phyloP scores from a whole-genome alignment of 2,797 vertebrate genomes.

The Poecilia picta region DNA sequence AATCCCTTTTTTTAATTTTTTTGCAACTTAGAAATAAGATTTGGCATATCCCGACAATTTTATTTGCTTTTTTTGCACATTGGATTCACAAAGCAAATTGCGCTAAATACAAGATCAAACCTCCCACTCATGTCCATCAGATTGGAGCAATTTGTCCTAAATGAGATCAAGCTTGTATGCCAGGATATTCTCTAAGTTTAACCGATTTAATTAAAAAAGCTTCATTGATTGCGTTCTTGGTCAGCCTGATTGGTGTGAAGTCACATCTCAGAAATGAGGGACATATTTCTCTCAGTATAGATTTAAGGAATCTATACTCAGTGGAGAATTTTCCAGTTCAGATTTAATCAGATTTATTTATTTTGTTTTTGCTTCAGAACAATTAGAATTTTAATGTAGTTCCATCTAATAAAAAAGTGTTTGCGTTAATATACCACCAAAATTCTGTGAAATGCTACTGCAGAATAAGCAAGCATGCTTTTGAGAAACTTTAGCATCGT shows the following conservation, averaged over 20 bases:
- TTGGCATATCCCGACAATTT: background rate
- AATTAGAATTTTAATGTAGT: background rate
- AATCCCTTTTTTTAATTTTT: background rate
- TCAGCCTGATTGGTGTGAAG: too few species aligned
- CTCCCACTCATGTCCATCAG: too few species aligned
- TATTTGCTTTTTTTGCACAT: background rate
- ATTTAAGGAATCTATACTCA: background rate
- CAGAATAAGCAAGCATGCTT: background rate
- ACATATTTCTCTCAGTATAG: too few species aligned
- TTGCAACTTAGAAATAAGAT: background rate
- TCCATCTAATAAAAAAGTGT: background rate
- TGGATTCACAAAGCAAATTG: background rate
- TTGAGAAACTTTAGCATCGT: background rate
- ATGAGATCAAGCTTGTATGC: too few species aligned
- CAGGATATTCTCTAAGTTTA: too few species aligned
- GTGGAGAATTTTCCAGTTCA: background rate
- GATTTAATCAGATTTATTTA: background rate
- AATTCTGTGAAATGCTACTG: background rate
- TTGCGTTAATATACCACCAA: background rate
- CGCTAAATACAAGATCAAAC: too few species aligned
- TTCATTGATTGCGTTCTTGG: too few species aligned
- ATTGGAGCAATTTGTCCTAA: too few species aligned
- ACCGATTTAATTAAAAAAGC: too few species aligned
- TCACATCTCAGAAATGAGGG: too few species aligned
- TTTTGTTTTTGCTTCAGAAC: background rate